Percentiles rank a stretch among this genome's conserved stretches.
phyloP scores from a whole-genome alignment of 1,140 invertebrate genomes.

The Drosophila orosa region DNA sequence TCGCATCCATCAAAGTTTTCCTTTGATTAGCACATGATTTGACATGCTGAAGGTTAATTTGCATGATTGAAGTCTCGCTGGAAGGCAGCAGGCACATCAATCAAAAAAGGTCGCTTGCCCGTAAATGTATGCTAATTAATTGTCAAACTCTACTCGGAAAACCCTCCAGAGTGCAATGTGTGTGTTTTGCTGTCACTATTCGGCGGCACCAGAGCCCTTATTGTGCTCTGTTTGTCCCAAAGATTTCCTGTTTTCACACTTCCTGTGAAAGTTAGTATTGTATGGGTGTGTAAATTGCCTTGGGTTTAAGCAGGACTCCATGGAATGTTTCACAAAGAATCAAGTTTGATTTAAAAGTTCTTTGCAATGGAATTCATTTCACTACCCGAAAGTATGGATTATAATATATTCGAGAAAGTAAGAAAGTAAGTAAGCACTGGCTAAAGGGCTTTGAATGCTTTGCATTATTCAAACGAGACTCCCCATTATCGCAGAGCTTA shows the following conservation, averaged over 20 bases:
- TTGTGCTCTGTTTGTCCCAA: background rate
- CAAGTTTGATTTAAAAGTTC: background rate
- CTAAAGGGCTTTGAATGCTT: background rate
- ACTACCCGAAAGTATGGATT: background rate
- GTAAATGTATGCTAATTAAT: slow-evolving; percentile 45
- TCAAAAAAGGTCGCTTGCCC: slow-evolving; percentile 42
- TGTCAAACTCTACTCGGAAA: slow-evolving; percentile 17
- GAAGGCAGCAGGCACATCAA: slow-evolving; percentile 23
- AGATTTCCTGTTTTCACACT: background rate
- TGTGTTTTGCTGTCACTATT: background rate
- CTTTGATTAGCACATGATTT: slow-evolving; percentile 40
- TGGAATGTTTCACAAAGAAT: background rate
- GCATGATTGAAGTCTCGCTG: slow-evolving; percentile 35
- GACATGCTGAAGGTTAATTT: slow-evolving; percentile 47
- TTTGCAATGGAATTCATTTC: background rate
- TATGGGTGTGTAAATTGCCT: background rate
- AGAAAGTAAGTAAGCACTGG: background rate
- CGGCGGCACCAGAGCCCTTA: too few species aligned
- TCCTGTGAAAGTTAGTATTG: background rate
- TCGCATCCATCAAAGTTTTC: slow-evolving; percentile 35
- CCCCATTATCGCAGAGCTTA: background rate
- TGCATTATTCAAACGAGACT: slow-evolving; percentile 3
- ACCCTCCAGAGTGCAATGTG: background rate
- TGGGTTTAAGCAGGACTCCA: background rate
- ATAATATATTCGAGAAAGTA: background rate